phyloP scores from a whole-genome alignment of 2,888 invertebrate genomes.

The Eristalinus sepulchralis region DNA sequence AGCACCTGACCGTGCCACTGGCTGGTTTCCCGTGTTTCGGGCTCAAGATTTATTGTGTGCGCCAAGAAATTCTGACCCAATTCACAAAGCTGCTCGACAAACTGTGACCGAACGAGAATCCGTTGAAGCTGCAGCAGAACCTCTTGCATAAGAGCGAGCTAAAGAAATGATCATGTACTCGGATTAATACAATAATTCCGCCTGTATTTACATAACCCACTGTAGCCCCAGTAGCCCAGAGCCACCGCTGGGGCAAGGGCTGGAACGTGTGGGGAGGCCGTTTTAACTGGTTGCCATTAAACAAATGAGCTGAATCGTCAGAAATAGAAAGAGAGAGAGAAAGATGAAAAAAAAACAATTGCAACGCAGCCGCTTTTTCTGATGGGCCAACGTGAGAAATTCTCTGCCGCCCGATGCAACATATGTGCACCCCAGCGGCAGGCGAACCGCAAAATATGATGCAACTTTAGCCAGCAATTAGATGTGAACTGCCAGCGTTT shows the following conservation, averaged over 20 bases:
- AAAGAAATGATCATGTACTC: background rate
- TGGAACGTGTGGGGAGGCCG: slow-evolving; percentile 9
- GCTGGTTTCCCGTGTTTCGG: slow-evolving; percentile 25
- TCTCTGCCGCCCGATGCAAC: slow-evolving; percentile 53
- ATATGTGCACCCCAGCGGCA: slow-evolving; percentile 37
- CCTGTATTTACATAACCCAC: slow-evolving; percentile 61
- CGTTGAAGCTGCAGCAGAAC: slow-evolving; percentile 31
- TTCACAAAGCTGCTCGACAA: slow-evolving; percentile 61
- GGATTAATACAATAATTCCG: slow-evolving; percentile 44
- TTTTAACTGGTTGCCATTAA: slow-evolving; percentile 45
- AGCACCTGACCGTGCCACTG: no score
- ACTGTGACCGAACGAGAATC: slow-evolving; percentile 61
- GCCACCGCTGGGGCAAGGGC: no score
- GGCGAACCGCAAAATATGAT: slow-evolving; percentile 68
- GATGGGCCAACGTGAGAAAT: slow-evolving; percentile 61
- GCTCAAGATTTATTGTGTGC: slow-evolving; percentile 26
- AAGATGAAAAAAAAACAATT: slow-evolving; percentile 55
- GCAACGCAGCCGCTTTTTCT: slow-evolving; percentile 17
- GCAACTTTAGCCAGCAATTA: slow-evolving; percentile 68
- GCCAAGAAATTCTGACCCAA: slow-evolving; percentile 58
- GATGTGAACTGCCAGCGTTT: slow-evolving; percentile 40
- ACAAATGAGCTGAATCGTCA: slow-evolving; percentile 65
- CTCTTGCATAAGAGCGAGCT: slow-evolving; percentile 38
- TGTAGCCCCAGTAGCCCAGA: no score
- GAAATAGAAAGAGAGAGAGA: slow-evolving; percentile 12